phyloP scores from a whole-genome alignment of 2,113 vertebrate species.

The Ailuropoda melanoleuca region DNA sequence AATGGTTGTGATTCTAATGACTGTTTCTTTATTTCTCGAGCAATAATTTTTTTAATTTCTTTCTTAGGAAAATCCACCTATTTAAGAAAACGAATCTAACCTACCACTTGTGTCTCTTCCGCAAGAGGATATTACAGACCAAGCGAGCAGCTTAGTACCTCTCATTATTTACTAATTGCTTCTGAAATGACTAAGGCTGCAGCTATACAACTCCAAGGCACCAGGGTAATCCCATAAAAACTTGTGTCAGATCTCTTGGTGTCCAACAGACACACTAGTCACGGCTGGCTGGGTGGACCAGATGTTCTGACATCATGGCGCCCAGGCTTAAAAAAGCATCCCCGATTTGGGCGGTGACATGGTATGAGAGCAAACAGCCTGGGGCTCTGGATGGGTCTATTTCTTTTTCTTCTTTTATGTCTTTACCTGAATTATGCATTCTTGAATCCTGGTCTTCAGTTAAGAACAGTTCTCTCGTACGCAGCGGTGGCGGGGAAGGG shows the following conservation, averaged over 20 bases:
- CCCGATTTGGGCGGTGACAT: not conserved
- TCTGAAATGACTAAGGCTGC: not conserved
- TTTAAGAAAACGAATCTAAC: not conserved
- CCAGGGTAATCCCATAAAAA: not conserved
- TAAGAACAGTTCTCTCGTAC: not conserved
- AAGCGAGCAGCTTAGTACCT: not conserved
- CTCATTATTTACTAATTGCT: not conserved
- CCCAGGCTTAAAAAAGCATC: not conserved
- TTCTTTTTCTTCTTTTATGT: not conserved
- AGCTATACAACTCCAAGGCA: not conserved
- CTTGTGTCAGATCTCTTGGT: rapidly evolving
- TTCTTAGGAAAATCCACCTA: not conserved
- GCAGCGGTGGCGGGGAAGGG: not conserved
- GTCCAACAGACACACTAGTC: not conserved
- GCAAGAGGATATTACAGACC: not conserved
- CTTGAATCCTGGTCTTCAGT: not conserved
- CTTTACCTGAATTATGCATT: not conserved
- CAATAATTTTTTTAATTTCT: not conserved
- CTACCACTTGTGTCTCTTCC: not conserved
- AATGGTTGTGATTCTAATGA: not conserved
- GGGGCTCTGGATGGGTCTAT: not conserved
- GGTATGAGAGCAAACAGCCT: rapidly evolving
- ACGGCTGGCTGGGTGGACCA: conserved; percentile 9
- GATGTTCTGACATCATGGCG: not conserved
- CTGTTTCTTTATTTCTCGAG: not conserved